These are phyloP conservation scores for Phengaris arion DNA, from an alignment of 2,888 invertebrate genomes.

Conservation along the genomic window DNA sequence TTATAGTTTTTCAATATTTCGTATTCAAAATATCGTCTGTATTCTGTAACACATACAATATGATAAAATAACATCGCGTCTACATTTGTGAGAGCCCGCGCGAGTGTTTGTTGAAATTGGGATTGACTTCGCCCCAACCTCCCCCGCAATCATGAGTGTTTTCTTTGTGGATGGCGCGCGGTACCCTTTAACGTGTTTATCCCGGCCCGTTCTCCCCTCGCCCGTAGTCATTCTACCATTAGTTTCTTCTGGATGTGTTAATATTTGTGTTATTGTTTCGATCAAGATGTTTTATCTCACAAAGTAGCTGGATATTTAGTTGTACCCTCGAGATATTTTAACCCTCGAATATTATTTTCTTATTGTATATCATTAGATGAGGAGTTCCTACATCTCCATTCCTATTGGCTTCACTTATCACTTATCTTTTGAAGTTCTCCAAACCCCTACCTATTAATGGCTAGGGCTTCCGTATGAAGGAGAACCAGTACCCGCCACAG, in stretches of 20 bases:
- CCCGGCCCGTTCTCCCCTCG: slow-evolving; percentile 62
- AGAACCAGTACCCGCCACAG: too few species aligned
- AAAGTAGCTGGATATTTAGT: background rate
- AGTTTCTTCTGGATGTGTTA: slow-evolving; percentile 39
- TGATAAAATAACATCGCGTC: background rate
- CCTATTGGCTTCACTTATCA: too few species aligned
- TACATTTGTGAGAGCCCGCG: background rate
- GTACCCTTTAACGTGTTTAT: slow-evolving; percentile 76
- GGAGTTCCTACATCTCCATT: too few species aligned
- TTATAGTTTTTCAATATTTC: too few species aligned
- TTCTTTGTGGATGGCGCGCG: slow-evolving; percentile 71
- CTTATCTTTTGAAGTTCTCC: too few species aligned
- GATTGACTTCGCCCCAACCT: slow-evolving; percentile 60
- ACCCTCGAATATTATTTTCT: too few species aligned
- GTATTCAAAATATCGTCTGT: too few species aligned
- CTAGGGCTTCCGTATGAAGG: too few species aligned
- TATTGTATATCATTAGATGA: too few species aligned
- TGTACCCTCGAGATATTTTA: too few species aligned
- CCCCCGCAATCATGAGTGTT: slow-evolving; percentile 68
- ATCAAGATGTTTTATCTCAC: background rate
- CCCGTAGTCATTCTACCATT: slow-evolving; percentile 52
- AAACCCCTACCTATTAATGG: too few species aligned
- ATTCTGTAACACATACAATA: background rate
- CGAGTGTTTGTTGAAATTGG: slow-evolving; percentile 51
- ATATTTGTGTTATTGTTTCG: slow-evolving; percentile 34